phyloP scores from a whole-genome alignment of 2,113 vertebrate genomes.

The Chunga burmeisteri region DNA sequence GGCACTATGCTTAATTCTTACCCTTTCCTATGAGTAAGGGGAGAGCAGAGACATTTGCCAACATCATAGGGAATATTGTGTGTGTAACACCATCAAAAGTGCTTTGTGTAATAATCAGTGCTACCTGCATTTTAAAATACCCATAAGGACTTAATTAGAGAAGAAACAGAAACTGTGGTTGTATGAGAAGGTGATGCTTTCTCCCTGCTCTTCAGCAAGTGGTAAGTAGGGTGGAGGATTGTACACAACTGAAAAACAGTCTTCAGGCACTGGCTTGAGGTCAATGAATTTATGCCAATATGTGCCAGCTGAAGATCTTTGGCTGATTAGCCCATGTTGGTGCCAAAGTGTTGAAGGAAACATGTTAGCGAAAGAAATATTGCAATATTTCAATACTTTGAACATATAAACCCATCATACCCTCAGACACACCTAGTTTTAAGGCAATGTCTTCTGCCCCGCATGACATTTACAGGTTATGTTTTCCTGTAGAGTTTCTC shows the following conservation, averaged over 20 bases:
- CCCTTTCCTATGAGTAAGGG: not conserved
- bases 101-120: not conserved
- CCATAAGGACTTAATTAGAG: not conserved
- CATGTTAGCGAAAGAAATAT: not conserved
- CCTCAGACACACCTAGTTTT: not conserved
- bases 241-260: not conserved
- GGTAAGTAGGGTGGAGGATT: not conserved
- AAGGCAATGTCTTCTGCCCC: not conserved
- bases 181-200: not conserved
- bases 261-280: not conserved
- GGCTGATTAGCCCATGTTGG: not conserved
- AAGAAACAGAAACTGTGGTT: not conserved
- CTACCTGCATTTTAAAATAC: not conserved
- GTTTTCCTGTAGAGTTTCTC: not conserved
- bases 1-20: not conserved
- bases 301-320: not conserved
- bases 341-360: not conserved
- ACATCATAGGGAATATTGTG: not conserved
- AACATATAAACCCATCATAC: not conserved
- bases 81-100: not conserved
- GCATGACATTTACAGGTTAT: accelerated
- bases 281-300: not conserved
- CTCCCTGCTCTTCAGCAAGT: not conserved
- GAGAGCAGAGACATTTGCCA: not conserved
- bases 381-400: not conserved